Conservation (phyloP, 1,140 invertebrate genomes). For the Drosophila nigromelanica region DNA sequence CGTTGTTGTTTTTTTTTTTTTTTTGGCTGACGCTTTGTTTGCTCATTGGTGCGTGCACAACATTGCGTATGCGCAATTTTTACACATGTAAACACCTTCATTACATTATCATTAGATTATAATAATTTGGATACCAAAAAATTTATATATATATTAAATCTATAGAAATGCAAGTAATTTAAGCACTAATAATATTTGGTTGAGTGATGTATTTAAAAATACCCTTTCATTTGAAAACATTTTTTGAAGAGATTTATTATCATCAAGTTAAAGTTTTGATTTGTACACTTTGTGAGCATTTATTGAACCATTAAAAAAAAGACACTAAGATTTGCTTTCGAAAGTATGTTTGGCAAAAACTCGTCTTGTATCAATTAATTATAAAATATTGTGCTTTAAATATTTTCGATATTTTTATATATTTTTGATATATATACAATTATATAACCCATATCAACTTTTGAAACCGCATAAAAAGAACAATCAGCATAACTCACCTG, state of each 20-base stretch:
- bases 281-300: too few species aligned
- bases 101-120: constrained; percentile 39
- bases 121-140: constrained; percentile 18
- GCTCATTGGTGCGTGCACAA: constrained; percentile 58
- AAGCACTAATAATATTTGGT: constrained; percentile 2
- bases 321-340: too few species aligned
- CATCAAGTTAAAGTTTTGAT: too few species aligned
- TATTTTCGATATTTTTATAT: too few species aligned
- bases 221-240: background rate
- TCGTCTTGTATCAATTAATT: background rate
- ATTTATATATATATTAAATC: constrained; percentile 11
- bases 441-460: too few species aligned
- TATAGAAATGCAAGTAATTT: constrained; percentile 14
- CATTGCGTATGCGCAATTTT: constrained; percentile 67
- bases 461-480: background rate
- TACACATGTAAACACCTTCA: constrained; percentile 53
- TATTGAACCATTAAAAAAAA: too few species aligned
- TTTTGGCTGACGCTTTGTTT: constrained; percentile 35
- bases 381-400: background rate
- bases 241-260: background rate
- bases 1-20: constrained; percentile 13
- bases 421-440: too few species aligned
- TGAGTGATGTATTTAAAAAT: background rate
- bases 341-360: background rate
- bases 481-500: background rate